These are phyloP conservation scores for Bombus huntii DNA, from an alignment of 1,140 invertebrate species.

Conservation along the genomic window DNA sequence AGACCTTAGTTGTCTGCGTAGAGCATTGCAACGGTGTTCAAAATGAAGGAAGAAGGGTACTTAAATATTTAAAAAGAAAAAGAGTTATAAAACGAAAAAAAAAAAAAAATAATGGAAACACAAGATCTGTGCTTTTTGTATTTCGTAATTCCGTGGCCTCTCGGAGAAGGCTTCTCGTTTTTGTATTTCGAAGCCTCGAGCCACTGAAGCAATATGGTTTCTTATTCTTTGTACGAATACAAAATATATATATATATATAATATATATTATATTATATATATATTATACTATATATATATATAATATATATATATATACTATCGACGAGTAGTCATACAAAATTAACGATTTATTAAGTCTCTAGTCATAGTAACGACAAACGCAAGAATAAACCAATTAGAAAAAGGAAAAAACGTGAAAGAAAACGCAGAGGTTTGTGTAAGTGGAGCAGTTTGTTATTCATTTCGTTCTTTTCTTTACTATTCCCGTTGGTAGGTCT, in stretches of 20 bases:
- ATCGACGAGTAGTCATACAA: slow-evolving; percentile 57
- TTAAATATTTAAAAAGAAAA: slow-evolving; percentile 17
- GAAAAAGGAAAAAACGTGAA: slow-evolving; percentile 19
- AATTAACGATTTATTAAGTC: slow-evolving; percentile 70
- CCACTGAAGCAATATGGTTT: slow-evolving; percentile 64
- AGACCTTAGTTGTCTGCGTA: neutral
- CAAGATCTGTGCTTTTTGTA: slow-evolving; percentile 71
- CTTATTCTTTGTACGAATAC: slow-evolving; percentile 72
- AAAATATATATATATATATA: slow-evolving; percentile 42
- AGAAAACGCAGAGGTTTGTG: slow-evolving; percentile 44
- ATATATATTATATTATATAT: slow-evolving; percentile 15
- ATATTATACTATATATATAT: slow-evolving; percentile 25
- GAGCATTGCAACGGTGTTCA: neutral
- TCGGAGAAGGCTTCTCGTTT: slow-evolving; percentile 56
- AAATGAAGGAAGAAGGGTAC: slow-evolving; percentile 53
- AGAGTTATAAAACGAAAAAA: neutral
- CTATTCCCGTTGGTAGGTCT: neutral
- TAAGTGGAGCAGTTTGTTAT: slow-evolving; percentile 4
- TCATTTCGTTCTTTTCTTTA: slow-evolving; percentile 15
- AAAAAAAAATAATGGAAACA: slow-evolving; percentile 38
- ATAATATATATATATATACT: slow-evolving; percentile 29
- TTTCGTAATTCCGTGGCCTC: slow-evolving; percentile 66
- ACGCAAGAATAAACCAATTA: slow-evolving; percentile 39
- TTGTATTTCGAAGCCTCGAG: slow-evolving; percentile 66
- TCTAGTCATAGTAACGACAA: slow-evolving; percentile 75